Base-by-base conservation (phyloP, 1,140 invertebrate genomes). In the Anadara kagoshimensis region DNA sequence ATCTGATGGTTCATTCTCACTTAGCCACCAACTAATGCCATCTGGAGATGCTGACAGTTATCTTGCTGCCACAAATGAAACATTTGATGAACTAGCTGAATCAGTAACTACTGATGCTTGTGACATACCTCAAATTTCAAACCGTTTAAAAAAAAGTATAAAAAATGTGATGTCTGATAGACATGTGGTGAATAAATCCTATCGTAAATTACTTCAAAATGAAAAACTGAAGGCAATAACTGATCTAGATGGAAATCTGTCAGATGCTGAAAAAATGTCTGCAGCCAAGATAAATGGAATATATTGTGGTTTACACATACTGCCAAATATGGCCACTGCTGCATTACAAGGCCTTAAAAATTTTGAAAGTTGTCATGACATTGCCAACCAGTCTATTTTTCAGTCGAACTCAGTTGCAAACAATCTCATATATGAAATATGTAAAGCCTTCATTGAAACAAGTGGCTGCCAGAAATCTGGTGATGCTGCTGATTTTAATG, bases 401-500 rank as follows among this genome's bases (percentile, higher is more conserved):
- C 43, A 63, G 20, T 29, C 16, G 10, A 63, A 63, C 22, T 63
- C 61, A 16, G 45, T 49, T 29, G 20, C 20, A 26, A 63, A 63
- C 61, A 49, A 63, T 14, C 12, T 61, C 2, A 61, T 61, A 14
- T 61, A 61, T 61, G 36, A 16, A 44, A 24, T 61, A 0, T 61
- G 58, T 61, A 61, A 61, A 20, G 58, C 58, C 12, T 61, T 61
- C 14, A 61, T 61, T 20, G 36, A 43, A 22, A 61, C 22, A 5
- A 12, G 18, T 61, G 58, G 58, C 14, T 61, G 58, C 18, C 58
- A 61, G 18, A 61, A 61, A 22, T 61, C 58, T 8, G 58, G 58
- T 44, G 58, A 61, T 44, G 58, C 5, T n/a, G 18, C 24, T 11
- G 58, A 61, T 36, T 47, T 63, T 26, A 49, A 63, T 49, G 61